Evolutionary conservation across 2,888 invertebrate genomes (phyloP).

Genomic region (Epistrophe eligans): DNA sequence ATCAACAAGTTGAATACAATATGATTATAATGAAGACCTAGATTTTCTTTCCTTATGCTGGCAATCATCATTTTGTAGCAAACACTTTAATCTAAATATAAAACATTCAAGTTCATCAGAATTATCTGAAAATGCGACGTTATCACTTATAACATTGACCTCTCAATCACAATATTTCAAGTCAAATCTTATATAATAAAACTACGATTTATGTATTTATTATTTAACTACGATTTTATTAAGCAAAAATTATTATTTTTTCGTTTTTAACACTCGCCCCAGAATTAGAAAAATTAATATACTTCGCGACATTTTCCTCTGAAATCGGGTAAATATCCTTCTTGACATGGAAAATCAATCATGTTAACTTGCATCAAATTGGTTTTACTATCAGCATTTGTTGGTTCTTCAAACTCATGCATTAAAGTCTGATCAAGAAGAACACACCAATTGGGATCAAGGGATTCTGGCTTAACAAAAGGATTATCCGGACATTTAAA

Average conservation of each 20-base stretch:
- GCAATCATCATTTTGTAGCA: too few relatives aligned
- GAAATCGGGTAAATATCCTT: slow-evolving; percentile 81
- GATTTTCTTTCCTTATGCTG: too few relatives aligned
- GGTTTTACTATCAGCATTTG: background rate
- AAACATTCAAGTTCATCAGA: too few relatives aligned
- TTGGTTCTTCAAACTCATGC: background rate
- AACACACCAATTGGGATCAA: slow-evolving; percentile 78
- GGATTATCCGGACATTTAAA: slow-evolving; percentile 77
- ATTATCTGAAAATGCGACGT: background rate
- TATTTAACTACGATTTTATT: background rate
- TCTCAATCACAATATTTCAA: background rate
- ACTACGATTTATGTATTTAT: background rate
- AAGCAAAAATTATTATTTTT: background rate
- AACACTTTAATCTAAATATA: too few relatives aligned
- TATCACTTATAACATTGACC: slow-evolving; percentile 15
- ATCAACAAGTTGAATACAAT: too few relatives aligned
- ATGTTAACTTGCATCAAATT: slow-evolving; percentile 80
- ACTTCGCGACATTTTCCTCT: slow-evolving; percentile 82
- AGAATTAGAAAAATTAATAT: slow-evolving; percentile 77
- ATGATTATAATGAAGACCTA: too few relatives aligned
- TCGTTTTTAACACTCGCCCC: background rate
- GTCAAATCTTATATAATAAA: background rate
- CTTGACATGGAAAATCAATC: slow-evolving; percentile 83
- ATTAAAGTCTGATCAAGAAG: slow-evolving; percentile 78
- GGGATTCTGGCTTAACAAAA: slow-evolving; percentile 69